Conservation (phyloP, 2,797 vertebrate genomes). For the Sebastolobus alascanus region DNA sequence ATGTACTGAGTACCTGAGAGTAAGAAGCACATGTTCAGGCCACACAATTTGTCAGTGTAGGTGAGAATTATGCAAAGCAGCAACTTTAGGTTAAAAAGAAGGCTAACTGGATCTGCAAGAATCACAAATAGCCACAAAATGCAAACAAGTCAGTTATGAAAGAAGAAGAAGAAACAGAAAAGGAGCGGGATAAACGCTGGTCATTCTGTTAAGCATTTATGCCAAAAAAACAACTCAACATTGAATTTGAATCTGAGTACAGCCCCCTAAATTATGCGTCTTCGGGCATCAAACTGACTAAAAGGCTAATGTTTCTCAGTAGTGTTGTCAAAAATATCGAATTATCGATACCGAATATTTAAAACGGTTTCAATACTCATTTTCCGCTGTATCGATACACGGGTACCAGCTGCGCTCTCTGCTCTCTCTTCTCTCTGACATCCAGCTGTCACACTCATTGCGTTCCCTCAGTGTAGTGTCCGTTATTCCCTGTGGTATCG, state of each 20-base stretch:
- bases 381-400: too few relatives aligned
- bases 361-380: too few relatives aligned
- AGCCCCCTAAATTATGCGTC: background rate
- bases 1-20: background rate
- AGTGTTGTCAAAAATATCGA: too few relatives aligned
- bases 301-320: too few relatives aligned
- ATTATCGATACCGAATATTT: too few relatives aligned
- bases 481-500: too few relatives aligned
- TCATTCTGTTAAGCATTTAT: background rate
- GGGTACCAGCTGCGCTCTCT: too few relatives aligned
- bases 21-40: background rate
- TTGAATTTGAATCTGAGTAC: background rate
- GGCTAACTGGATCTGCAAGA: slow-evolving; percentile 1
- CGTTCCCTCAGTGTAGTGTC: too few relatives aligned
- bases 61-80: slow-evolving; percentile 2
- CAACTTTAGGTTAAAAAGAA: background rate
- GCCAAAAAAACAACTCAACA: background rate
- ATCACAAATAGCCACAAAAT: background rate
- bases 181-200: background rate
- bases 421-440: too few relatives aligned
- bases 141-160: background rate
- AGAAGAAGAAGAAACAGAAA: background rate
- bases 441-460: too few relatives aligned
- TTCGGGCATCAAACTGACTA: background rate
- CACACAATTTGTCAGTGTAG: background rate